Evolutionary conservation across 1,140 invertebrate genomes (phyloP).

Genomic region (Macrosteles quadrilineatus): DNA sequence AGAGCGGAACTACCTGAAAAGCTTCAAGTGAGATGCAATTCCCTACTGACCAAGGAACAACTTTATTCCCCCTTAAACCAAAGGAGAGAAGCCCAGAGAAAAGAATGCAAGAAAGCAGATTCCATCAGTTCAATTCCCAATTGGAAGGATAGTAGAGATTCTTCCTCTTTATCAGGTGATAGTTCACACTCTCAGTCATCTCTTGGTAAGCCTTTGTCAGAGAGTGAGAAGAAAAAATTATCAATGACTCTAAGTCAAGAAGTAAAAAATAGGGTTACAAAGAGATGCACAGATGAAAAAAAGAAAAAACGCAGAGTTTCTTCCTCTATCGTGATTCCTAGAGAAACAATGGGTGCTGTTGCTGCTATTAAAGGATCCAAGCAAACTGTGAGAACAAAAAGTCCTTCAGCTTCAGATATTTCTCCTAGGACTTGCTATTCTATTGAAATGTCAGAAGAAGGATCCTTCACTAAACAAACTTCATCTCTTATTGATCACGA

Average conservation of each 20-base stretch:
- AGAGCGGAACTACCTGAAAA: conserved; percentile 31
- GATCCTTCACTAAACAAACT: conserved; percentile 38
- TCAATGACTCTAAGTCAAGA: conserved; percentile 72
- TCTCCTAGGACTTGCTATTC: conserved; percentile 59
- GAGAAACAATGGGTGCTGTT: conserved; percentile 65
- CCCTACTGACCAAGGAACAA: conserved; percentile 54
- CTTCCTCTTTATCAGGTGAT: conserved; percentile 24
- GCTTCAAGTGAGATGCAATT: conserved; percentile 68
- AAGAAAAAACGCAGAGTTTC: conserved; percentile 48
- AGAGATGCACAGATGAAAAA: conserved; percentile 44
- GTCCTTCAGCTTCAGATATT: conserved; percentile 42
- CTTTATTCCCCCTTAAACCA: conserved; percentile 49
- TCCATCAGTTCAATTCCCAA: conserved; percentile 57
- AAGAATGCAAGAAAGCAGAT: conserved; percentile 54
- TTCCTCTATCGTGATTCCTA: conserved; percentile 52
- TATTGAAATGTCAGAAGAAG: conserved; percentile 54
- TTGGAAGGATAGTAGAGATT: conserved; percentile 41
- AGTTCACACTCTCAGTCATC: conserved; percentile 29
- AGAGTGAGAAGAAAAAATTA: conserved; percentile 70
- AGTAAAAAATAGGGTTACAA: conserved; percentile 61
- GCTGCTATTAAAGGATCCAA: conserved; percentile 56
- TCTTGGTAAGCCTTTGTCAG: conserved; percentile 54
- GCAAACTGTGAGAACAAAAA: conserved; percentile 39
- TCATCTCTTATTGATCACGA: conserved; percentile 36
- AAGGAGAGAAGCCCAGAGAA: conserved; percentile 46